Base-by-base conservation (phyloP, 2,113 vertebrate species). In the Zingel zingel region DNA sequence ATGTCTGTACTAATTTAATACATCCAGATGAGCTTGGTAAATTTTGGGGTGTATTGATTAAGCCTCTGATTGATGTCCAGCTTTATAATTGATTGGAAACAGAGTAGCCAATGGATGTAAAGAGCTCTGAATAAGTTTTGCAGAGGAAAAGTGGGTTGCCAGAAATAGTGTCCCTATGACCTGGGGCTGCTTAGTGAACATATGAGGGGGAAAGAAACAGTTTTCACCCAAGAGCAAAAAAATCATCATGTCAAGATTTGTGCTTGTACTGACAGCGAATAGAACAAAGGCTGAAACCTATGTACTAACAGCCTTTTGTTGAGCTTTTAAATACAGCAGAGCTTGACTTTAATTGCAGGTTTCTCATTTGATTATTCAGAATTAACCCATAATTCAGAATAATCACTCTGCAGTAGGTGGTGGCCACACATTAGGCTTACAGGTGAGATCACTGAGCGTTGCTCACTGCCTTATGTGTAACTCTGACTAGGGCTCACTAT, bases 331-430 rank as follows among this genome's bases (percentile, higher is more conserved):
- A 74, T 62, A 62, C 33, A 36, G 5, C 36, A 70, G 4, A 53
- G 58, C 21, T 77, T 56, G 30, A 77, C 45, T 53, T 61, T 47
- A 74, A 77, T 83, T 70, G 71, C 47, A 25, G 33, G 39, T 36
- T 56, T 74, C 45, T 79, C 6, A 50, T 81, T 74, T 77, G 4
- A 81, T 79, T 57, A 65, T 79, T 73, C 53, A 25, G 51, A 90
- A 77, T 81, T 45, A 84, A 64, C 25, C 56, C 33, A 27, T 59
- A 66, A 81, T 86, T 74, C 61, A 18, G 21, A 50, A 48, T 62
- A 62, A 81, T 82, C 39, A 63, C 30, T 36, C 8, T n/a, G 0
- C 54, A 2, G 11, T n/a, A 63, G 25, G 45, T 57, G 61, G 53
- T 23, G 10, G 69, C 21, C 36, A 47, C 64, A 56, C 1, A 5